Evolutionary conservation across 2,888 invertebrate genomes (phyloP), one percentile per base, ranked within the genome.

Genomic region (Lissonota sp.): DNA sequence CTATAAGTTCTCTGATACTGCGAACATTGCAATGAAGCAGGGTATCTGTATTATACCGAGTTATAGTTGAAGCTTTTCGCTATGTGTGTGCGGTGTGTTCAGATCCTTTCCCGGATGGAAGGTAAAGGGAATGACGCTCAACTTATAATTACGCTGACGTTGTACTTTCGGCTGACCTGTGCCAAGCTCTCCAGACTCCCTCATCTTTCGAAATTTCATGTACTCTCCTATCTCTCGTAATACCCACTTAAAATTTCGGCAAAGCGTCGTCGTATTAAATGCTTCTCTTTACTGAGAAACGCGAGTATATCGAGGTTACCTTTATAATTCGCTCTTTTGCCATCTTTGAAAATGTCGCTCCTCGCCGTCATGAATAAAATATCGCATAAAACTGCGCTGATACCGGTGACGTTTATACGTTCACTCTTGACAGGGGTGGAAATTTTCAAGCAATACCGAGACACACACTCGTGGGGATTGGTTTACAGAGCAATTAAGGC

Each of bases 141-240:
- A 76, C 57, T 80, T 67, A 76, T 67, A 72, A 80, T 80, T 67
- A 72, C 60, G 42, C 51, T 42, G 55, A 55, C 55, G 63, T 60
- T 57, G 53, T 49, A 62, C n/a, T 67, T 80, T 72, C 49, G 51
- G 53, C 55, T 72, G 80, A 80, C 72, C 71, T 16, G 46, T 26
- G 12, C 46, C 42, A 49, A 66, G 66, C 66, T 55, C 64, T 55
- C 60, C 14, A 26, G 6, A 26, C 12, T 44, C 8, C 5, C 58
- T n/a, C n/a, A n/a, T n/a, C 39, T 69, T 42, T 7, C 39, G 7
- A 6, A 14, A 53, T 44, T 16, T 42, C 0, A 39, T 40, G n/a
- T 26, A 26, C 26, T 26, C 26, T 26, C 26, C 26, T 26, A 26
- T 26, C 66, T 71, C 26, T 14, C 37, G 26, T 63, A 80, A 67